A percentile compares a stretch with the other conserved stretches of the same genome.
phyloP scores from a whole-genome alignment of 2,888 invertebrate genomes.

The Drosophila robusta region DNA sequence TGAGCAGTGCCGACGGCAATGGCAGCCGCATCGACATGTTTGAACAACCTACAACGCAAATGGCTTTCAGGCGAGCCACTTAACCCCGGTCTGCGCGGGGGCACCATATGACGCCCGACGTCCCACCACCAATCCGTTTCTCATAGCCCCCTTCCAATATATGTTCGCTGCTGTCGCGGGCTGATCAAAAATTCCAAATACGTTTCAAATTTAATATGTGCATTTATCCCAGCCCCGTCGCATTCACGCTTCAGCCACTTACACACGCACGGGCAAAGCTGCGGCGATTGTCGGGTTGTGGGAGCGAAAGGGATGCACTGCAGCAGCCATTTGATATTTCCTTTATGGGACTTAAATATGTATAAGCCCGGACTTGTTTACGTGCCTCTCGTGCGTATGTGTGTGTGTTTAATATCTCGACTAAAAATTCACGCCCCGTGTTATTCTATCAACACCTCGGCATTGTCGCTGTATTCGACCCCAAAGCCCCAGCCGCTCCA shows the following conservation, averaged over 20 bases:
- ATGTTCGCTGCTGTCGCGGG: conserved; percentile 29
- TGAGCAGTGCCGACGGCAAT: conserved; percentile 31
- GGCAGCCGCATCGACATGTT: conserved; percentile 29
- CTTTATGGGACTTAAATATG: conserved; percentile 79
- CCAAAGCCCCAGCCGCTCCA: conserved; percentile 15
- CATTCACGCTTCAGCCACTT: conserved; percentile 33
- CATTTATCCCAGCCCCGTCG: conserved; percentile 59
- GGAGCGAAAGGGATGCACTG: conserved; percentile 45
- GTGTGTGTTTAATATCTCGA: conserved; percentile 57
- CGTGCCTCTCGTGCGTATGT: conserved; percentile 43
- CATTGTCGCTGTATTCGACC: conserved; percentile 58
- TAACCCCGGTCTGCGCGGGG: conserved; percentile 41
- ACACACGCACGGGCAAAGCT: conserved; percentile 19
- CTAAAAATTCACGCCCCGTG: conserved; percentile 71
- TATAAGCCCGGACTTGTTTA: conserved; percentile 68
- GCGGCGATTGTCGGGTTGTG: conserved; percentile 23
- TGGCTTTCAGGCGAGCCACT: conserved; percentile 32
- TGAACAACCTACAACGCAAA: conserved; percentile 26
- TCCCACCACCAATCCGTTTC: conserved; percentile 35
- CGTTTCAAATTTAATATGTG: conserved; percentile 82
- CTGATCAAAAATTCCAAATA: conserved; percentile 82
- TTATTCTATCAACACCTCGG: conserved; percentile 79
- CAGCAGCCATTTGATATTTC: conserved; percentile 67
- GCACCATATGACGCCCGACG: conserved; percentile 47
- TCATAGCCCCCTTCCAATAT: conserved; percentile 22